Percentiles rank a stretch among this genome's conserved stretches.
These are phyloP conservation scores for Apamea sordens DNA, from an alignment of 2,888 invertebrate species.

Conservation along the genomic window DNA sequence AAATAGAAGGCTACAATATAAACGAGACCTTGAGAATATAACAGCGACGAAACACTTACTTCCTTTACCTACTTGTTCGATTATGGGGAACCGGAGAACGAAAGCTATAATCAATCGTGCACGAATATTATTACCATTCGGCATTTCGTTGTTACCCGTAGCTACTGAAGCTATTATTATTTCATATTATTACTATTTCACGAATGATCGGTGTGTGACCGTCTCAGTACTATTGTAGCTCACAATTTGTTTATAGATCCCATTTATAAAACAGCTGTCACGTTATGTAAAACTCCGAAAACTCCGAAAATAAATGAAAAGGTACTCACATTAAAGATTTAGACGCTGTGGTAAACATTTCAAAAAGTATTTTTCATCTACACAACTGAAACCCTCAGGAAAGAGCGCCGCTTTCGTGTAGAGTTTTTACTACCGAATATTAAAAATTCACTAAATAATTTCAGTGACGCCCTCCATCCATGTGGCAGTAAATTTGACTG, in stretches of 20 bases:
- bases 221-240: slow-evolving; percentile 54
- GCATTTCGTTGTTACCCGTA: slow-evolving; percentile 14
- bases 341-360: slow-evolving; percentile 88
- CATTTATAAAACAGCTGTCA: slow-evolving; percentile 86
- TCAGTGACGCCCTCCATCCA: slow-evolving; percentile 84
- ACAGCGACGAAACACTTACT: slow-evolving; percentile 40
- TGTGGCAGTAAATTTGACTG: slow-evolving; percentile 78
- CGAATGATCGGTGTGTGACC: slow-evolving; percentile 20
- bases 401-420: slow-evolving; percentile 69
- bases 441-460: slow-evolving; percentile 61
- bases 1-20: slow-evolving; percentile 29
- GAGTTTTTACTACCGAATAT: slow-evolving; percentile 69
- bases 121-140: slow-evolving; percentile 4
- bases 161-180: slow-evolving; percentile 7
- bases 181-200: slow-evolving; percentile 21
- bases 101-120: slow-evolving; percentile 35
- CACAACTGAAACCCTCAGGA: slow-evolving; percentile 69
- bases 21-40: slow-evolving; percentile 57
- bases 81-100: slow-evolving; percentile 11
- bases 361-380: slow-evolving; percentile 81
- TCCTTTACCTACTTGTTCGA: slow-evolving; percentile 48
- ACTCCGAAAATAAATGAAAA: slow-evolving; percentile 86
- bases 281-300: slow-evolving; percentile 89
- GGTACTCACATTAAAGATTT: slow-evolving; percentile 88
- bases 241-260: slow-evolving; percentile 77